Evolutionary conservation across 2,797 vertebrate genomes (phyloP), one percentile per base, ranked within the genome.

Genomic region (Mallotus villosus): DNA sequence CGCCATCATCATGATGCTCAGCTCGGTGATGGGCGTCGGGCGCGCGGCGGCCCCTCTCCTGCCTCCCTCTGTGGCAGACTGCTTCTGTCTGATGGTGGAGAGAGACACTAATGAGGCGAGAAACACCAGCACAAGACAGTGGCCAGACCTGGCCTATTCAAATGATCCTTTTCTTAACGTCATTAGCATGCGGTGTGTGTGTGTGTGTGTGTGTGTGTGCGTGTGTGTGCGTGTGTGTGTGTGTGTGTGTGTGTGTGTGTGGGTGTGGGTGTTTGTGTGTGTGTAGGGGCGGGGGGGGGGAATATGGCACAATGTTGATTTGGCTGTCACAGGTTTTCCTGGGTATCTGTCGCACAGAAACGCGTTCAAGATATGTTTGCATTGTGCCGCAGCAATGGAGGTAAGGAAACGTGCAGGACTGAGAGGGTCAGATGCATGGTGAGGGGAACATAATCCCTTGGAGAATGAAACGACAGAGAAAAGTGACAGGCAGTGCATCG

Each of bases 91-190:
- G 2, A 37, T 46, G 61, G 21, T 66, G 49, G 63, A 66, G 21
- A 60, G 65, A 79, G 65, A 79, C 76, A 74, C 72, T 80, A 78
- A 84, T 80, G 82, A 79, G 72, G 75, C 61, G 63, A 76, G 81
- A 71, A 2, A 85, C 58, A 22, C 60, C 71, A 73, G 63, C 75
- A 61, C 17, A 77, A 78, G 62, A 81, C 3, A 6, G 29, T 16
- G 7, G 67, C 64, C 69, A 61, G 21, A 76, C 78, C 76, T 67
- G 74, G 69, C 71, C 67, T 76, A 70, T 74, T 80, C 78, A 76
- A 84, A 85, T 75, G 63, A 72, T 73, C 75, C 82, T 79, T 82
- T 77, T 78, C 71, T 77, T 71, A 74, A 61, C 76, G 80, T 78
- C 75, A 72, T 78, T 84, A 73, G 67, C 16, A 27, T 61, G 58